Base-by-base conservation (phyloP, 2,797 vertebrate species). In the Cygnus olor region DNA sequence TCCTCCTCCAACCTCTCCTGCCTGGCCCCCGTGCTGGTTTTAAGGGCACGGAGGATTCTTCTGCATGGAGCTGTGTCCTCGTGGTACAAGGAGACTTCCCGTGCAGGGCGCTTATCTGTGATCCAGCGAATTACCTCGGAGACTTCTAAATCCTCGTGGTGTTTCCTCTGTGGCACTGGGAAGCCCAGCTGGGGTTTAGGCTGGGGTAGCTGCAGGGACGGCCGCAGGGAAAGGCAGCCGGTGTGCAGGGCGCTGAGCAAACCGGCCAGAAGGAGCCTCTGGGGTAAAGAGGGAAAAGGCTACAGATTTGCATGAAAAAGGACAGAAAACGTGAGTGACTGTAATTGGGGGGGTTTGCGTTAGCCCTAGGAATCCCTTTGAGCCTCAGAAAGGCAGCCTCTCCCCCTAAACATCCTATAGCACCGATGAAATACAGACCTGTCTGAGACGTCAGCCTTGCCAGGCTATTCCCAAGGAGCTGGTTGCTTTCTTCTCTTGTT, bases 401-500 rank as follows among this genome's bases (percentile, higher is more conserved):
- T 47, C 56, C 60, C 69, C 58, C 21, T 40, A 14, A 54, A 16
- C 42, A 16, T 5, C 6, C 45, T n/a, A 4, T 0, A 57, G 53
- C 6, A 1, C 20, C 4, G n/a, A 32, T 58, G 25, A 66, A 74
- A 32, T 6, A 6, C n/a, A 25, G 18, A 10, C 17, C 78, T 80
- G 57, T 10, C 45, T 6, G 73, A 8, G 16, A 27, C 0, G 2
- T 10, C 73, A 53, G 92, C 87, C 47, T 21, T 1, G 79, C 70
- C 1, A 10, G 81, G 45, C 65, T 80, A 7, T 77, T 81, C 82
- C 91, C 60, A 20, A 61, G 71, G 63, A 60, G 27, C 25, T 0
- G 5, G 14, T n/a, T 85, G 88, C 88, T 95, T 87, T 84, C 63
- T 90, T 88, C 81, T 66, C 73, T 44, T 68, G 44, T 73, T 86